Evolutionary conservation across 2,797 vertebrate genomes (phyloP), one percentile per base, ranked within the genome.

Genomic region (Tadarida brasiliensis): DNA sequence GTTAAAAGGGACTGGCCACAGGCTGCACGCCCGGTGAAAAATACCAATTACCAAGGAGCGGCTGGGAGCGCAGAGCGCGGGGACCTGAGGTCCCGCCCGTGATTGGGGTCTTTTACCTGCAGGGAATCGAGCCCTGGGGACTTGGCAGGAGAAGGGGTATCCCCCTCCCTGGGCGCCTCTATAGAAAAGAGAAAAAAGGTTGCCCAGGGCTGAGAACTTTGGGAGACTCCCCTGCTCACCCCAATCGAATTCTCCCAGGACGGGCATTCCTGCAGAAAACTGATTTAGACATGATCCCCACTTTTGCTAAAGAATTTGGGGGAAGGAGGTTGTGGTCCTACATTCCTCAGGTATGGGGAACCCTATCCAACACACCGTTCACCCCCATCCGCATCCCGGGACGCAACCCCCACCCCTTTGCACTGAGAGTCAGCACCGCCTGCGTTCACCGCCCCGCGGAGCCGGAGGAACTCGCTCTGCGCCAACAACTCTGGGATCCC

Each of bases 391-490:
- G 19, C n/a, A 7, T 19, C 54, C 57, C 2, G 5, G 76, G 33
- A 22, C 19, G 12, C 83, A 83, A 1, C 8, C n/a, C 5, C 5
- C 24, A 16, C 39, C 22, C 57, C 44, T 61, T 11, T 9, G 61
- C 30, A 33, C 44, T 49, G 61, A 19, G 15, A 3, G 24, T 49
- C 4, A 5, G 56, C 20, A 16, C 67, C 1, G 20, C 1, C 26
- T 1, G 54, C 56, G 39, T 15, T 63, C 44, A 5, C 63, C 19
- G 59, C 67, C 22, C 30, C 24, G 2, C 14, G 7, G 63, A 88
- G 61, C 39, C 12, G 0, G 24, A 0, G 16, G 35, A 49, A n/a
- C 33, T 5, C 10, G 57, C 33, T n/a, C 28, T 2, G 20, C 12
- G 68, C 91, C 76, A 63, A 4, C 44, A 17, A 20, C 71, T 65